phyloP scores from a whole-genome alignment of 2,113 vertebrate genomes.

The Delphinus delphis region DNA sequence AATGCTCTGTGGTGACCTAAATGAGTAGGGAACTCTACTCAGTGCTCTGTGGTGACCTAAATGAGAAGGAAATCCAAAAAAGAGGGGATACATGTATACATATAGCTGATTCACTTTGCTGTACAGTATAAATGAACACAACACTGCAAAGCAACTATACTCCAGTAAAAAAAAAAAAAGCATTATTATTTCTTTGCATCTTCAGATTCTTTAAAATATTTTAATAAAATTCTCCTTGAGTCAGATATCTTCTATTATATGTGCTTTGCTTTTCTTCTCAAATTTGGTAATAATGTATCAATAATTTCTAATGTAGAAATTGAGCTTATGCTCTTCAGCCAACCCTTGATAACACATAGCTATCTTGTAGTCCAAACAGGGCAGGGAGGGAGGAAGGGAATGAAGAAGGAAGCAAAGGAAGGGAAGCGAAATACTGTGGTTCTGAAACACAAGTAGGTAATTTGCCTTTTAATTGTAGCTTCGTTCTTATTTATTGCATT shows the following conservation, averaged over 20 bases:
- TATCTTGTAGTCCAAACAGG: not conserved
- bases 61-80: no score
- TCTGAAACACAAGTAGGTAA: not conserved
- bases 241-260: not conserved
- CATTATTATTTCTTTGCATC: conserved; percentile 4
- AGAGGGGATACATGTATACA: no score
- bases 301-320: not conserved
- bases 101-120: no score
- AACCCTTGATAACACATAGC: not conserved
- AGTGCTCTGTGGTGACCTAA: no score
- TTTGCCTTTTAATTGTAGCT: conserved; percentile 8
- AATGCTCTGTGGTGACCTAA: no score
- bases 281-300: not conserved
- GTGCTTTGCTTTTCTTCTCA: not conserved
- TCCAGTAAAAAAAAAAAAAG: not conserved
- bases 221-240: not conserved
- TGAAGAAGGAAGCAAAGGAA: not conserved
- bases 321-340: not conserved
- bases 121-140: no score
- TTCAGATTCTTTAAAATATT: not conserved
- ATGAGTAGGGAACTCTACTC: no score
- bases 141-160: no score
- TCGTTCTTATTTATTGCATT: not conserved
- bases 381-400: not conserved
- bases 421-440: not conserved